A percentile compares a stretch with the other conserved stretches of the same genome.
Evolutionary conservation across 2,113 vertebrate species (phyloP).

Genomic region (Vidua macroura): DNA sequence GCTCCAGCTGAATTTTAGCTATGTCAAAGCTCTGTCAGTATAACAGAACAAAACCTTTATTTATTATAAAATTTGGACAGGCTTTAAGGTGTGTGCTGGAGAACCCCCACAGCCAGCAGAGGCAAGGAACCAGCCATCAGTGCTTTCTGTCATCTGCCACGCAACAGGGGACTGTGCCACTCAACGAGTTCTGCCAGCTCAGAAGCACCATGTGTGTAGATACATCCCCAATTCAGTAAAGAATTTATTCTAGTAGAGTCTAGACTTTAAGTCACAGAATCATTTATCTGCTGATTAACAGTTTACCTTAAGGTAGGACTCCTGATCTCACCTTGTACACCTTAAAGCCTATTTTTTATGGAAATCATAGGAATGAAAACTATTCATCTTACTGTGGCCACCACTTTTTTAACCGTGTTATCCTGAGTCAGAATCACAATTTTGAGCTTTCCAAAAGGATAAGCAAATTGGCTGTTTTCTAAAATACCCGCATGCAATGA

Average conservation of each 20-base stretch:
- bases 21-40: not conserved
- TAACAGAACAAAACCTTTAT: constrained; percentile 1
- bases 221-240: not conserved
- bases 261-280: not conserved
- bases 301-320: not conserved
- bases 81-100: not conserved
- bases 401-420: not conserved
- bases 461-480: not conserved
- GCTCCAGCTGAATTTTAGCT: not conserved
- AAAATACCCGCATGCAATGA: not conserved
- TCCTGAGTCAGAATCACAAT: not conserved
- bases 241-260: not conserved
- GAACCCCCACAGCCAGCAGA: not conserved
- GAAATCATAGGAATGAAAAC: not conserved
- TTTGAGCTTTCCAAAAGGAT: not conserved
- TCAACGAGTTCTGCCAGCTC: not conserved
- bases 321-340: not conserved
- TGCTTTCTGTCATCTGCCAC: not conserved
- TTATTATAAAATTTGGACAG: not conserved
- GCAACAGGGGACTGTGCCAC: not conserved
- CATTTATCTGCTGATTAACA: not conserved
- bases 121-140: not conserved
- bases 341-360: not conserved
- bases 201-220: not conserved
- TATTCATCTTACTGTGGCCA: not conserved